Base-by-base conservation (phyloP, 2,797 vertebrate species). In the Gorsachius magnificus region DNA sequence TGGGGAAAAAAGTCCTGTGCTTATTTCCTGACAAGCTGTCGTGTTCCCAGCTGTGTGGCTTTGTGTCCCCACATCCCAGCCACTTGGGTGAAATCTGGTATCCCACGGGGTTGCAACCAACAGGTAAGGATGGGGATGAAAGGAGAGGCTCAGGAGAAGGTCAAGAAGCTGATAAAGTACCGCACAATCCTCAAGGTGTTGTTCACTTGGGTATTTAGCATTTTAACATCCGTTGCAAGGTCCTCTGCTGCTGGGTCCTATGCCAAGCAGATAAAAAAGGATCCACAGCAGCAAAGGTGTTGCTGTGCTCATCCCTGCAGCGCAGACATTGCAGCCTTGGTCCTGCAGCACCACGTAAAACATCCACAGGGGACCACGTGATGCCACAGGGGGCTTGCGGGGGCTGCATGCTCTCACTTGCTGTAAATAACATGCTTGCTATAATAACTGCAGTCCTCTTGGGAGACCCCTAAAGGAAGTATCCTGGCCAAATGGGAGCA, bases 301-400 rank as follows among this genome's bases (percentile, higher is more conserved):
- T 50, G 70, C 74, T 33, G 33, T 51, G 26, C 33, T 76, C 63
- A 85, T 26, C 53, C 25, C 58, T 29, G 38, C 31, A 31, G 48
- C 0, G 29, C 53, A 54, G 80, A 14, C 3, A 5, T 13, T 25
- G 63, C 72, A 58, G 60, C 33, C 8, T 29, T 3, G 5, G 65
- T 29, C 13, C 45, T 19, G 53, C 48, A 89, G 74, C 53, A 35
- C 14, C 8, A 0, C 1, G 22, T 31, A 29, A 60, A 60, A 38
- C 22, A 16, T 3, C 71, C 33, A 16, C 1, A 3, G 10, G 8
- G 41, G 18, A 64, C 60, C 26, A 11, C 16, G 36, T 0, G 3
- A 60, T 36, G 24, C 36, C 36, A 38, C n/a, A 28, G 25, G 6
- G 10, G 15, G 6, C 6, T 16, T 8, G 7, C 0, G 0, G 13